Evolutionary conservation across 2,888 invertebrate species (phyloP).

Genomic region (Apodemia zela): DNA sequence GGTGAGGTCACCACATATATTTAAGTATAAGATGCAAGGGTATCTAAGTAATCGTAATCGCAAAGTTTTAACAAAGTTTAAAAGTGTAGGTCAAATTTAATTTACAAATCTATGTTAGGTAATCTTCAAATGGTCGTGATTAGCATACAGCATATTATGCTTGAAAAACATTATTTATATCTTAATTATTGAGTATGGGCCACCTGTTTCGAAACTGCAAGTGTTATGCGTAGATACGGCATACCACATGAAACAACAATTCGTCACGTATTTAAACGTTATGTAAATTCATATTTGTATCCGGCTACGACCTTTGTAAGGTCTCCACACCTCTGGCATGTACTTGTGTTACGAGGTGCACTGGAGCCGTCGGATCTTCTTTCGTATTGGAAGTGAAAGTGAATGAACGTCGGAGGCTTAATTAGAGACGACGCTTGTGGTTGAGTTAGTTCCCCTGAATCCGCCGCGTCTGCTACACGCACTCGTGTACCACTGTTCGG

Average conservation of each 20-base stretch:
- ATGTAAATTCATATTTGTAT: conserved; percentile 49
- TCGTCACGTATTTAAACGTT: conserved; percentile 31
- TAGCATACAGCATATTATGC: neutral
- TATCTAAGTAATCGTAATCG: too few species aligned
- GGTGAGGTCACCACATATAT: too few species aligned
- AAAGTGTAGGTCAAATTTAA: conserved; percentile 3
- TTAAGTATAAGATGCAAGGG: too few species aligned
- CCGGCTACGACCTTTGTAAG: conserved; percentile 75
- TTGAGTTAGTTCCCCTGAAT: conserved; percentile 70
- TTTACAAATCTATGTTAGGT: neutral
- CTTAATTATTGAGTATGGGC: conserved; percentile 11
- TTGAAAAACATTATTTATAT: conserved; percentile 8
- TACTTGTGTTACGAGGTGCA: conserved; percentile 53
- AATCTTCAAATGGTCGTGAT: neutral
- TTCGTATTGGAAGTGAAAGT: conserved; percentile 78
- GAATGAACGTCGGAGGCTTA: conserved; percentile 78
- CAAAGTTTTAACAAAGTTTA: neutral
- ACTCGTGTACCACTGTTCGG: conserved; percentile 36
- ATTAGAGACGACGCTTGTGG: conserved; percentile 75
- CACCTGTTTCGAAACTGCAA: conserved; percentile 20
- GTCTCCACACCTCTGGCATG: conserved; percentile 48
- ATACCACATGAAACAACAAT: conserved; percentile 24
- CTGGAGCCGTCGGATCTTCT: conserved; percentile 63
- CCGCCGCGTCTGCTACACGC: conserved; percentile 63
- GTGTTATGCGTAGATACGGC: neutral